phyloP scores from a whole-genome alignment of 2,888 invertebrate genomes.

The Mimumesa dahlbomi region DNA sequence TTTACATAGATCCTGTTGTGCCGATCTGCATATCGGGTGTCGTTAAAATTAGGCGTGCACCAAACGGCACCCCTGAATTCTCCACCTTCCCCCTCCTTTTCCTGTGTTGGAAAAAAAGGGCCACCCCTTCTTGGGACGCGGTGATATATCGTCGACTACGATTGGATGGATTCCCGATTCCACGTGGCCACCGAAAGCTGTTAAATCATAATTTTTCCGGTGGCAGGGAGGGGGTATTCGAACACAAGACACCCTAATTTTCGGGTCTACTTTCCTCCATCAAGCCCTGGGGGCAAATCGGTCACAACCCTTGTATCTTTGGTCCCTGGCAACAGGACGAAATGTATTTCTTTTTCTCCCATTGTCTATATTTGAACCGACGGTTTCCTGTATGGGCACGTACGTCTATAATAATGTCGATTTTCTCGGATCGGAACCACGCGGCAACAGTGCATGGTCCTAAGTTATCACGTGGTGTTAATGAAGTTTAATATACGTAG shows the following conservation, averaged over 20 bases:
- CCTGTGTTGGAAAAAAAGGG: slow-evolving; percentile 33
- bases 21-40: slow-evolving; percentile 79
- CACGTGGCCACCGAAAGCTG: slow-evolving; percentile 45
- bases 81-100: slow-evolving; percentile 19
- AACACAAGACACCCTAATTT: slow-evolving; percentile 29
- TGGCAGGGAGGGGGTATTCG: slow-evolving; percentile 36
- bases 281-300: slow-evolving; percentile 10
- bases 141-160: slow-evolving; percentile 50
- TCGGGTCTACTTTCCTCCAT: slow-evolving; percentile 29
- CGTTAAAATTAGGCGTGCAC: slow-evolving; percentile 78
- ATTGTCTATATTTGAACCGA: background rate
- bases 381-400: background rate
- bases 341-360: too few relatives aligned
- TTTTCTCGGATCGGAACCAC: background rate
- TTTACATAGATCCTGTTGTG: slow-evolving; percentile 77
- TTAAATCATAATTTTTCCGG: slow-evolving; percentile 51
- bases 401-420: background rate
- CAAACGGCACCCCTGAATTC: slow-evolving; percentile 55
- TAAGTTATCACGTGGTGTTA: background rate
- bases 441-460: too few relatives aligned
- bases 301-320: slow-evolving; percentile 6
- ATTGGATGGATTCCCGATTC: slow-evolving; percentile 67
- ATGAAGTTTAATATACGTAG: too few relatives aligned
- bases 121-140: slow-evolving; percentile 58
- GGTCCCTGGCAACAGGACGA: too few relatives aligned